Conservation (phyloP, 2,888 invertebrate genomes). For the Drosophila colorata region DNA sequence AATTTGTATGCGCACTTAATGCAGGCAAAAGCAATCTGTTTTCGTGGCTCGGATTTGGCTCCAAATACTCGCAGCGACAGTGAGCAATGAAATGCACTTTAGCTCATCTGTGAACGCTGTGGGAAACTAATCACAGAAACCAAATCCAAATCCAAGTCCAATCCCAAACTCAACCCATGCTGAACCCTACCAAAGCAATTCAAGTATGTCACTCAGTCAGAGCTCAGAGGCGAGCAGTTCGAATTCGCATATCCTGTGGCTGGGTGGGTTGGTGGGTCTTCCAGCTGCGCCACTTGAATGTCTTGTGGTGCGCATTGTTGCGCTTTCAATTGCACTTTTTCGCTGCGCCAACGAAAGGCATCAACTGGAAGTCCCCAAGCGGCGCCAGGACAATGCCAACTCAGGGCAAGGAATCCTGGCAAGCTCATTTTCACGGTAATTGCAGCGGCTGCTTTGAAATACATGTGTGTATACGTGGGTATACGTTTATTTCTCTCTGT, state of each 20-base stretch:
- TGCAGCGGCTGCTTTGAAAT: constrained; percentile 29
- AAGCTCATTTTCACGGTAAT: constrained; percentile 69
- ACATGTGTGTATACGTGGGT: constrained; percentile 16
- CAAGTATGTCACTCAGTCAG: constrained; percentile 60
- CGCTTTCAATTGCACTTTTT: constrained; percentile 73
- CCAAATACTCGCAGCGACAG: constrained; percentile 54
- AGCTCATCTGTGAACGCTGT: constrained; percentile 52
- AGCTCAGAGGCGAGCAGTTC: constrained; percentile 39
- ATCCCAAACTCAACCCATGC: constrained; percentile 7
- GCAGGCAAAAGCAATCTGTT: constrained; percentile 61
- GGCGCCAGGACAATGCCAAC: constrained; percentile 55
- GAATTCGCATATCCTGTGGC: constrained; percentile 61
- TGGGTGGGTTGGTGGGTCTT: constrained; percentile 8
- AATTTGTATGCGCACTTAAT: constrained; percentile 67
- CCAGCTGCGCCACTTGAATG: constrained; percentile 61
- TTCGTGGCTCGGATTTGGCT: constrained; percentile 25
- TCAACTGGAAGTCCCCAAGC: constrained; percentile 47
- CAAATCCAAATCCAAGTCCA: constrained; percentile 33
- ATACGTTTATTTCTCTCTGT: constrained; percentile 16
- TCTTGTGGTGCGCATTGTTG: constrained; percentile 79
- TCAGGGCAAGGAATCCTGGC: constrained; percentile 36
- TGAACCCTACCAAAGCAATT: constrained; percentile 43
- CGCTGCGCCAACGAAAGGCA: constrained; percentile 47
- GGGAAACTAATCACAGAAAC: constrained; percentile 68
- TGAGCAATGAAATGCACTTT: constrained; percentile 78